A percentile compares a stretch with the other conserved stretches of the same genome.
phyloP scores from a whole-genome alignment of 2,797 vertebrate genomes.

The Pseudochaenichthys georgianus region DNA sequence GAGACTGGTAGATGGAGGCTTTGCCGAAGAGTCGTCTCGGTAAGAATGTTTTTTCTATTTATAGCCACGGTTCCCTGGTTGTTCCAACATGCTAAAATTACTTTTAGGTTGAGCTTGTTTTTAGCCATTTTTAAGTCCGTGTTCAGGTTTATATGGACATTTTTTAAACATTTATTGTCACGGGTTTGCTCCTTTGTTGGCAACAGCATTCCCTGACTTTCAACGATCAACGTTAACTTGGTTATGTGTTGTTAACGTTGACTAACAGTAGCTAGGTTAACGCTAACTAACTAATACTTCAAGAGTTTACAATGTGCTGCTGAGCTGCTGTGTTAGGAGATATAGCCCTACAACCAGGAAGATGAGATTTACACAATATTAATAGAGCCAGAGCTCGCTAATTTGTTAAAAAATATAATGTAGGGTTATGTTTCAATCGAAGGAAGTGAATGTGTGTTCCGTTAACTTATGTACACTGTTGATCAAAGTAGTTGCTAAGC shows the following conservation, averaged over 20 bases:
- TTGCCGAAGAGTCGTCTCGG: slow-evolving; percentile 91
- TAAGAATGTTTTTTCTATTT: slow-evolving; percentile 78
- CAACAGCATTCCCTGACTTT: background rate
- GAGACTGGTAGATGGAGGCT: slow-evolving; percentile 92
- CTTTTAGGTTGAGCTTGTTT: background rate
- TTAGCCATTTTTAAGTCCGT: background rate
- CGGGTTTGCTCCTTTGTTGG: background rate
- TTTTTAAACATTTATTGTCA: background rate
- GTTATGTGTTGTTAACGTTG: too few species aligned
- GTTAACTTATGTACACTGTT: background rate
- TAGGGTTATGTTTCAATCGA: too few species aligned
- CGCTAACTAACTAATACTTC: too few species aligned
- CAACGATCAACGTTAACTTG: too few species aligned
- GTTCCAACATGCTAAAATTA: background rate
- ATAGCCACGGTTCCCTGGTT: slow-evolving; percentile 41
- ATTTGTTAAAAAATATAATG: background rate
- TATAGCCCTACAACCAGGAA: background rate
- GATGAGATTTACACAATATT: slow-evolving; percentile 12
- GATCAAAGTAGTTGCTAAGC: slow-evolving; percentile 38
- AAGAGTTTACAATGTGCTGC: background rate
- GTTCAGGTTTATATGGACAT: background rate
- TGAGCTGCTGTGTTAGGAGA: background rate
- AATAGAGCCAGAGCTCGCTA: background rate
- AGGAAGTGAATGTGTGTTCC: background rate
- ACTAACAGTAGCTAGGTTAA: too few species aligned